Base-by-base conservation (phyloP, 2,888 invertebrate genomes). In the Hirtodrosophila histrioides region DNA sequence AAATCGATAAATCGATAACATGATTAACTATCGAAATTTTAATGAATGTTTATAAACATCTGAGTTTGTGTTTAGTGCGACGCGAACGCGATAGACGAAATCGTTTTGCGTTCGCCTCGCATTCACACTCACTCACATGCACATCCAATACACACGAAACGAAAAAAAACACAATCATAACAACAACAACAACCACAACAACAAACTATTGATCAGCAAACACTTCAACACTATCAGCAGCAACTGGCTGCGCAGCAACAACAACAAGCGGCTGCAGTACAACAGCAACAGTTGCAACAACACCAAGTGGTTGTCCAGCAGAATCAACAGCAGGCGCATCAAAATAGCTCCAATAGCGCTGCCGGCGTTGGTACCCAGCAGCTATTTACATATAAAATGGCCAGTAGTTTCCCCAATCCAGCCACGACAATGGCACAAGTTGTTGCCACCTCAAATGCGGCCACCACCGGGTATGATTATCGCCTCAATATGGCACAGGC, bases 361-460 rank as follows among this genome's bases (percentile, higher is more conserved):
- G 92, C 93, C 69, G 93, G 93, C 71, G 93, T 93, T 71, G 93
- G 93, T 51, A 93, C 94, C 79, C 96, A 96, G 90, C 96, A 96
- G 92, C 93, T 96, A 83, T 96, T 96, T 91, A 95, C 95, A 72
- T 96, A 96, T 92, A 96, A 96, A 94, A 96, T 96, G 96, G 95
- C 96, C 88, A 95, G 95, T 91, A 95, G 95, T 91, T 96, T 96
- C 93, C 94, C 95, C 88, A 94, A 94, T 91, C 94, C 94, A 87
- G 93, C 93, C 92, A 94, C 94, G 92, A 94, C 94, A 90, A 93
- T 94, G 92, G 93, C 92, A 89, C 94, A 92, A 92, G 94, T 93
- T 92, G 93, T 94, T 82, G 93, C 94, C 80, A 93, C 94, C 84
- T 93, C 94, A 76, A 93, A 93, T 86, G 93, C 94, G 83, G 91